Evolutionary conservation across 2,113 vertebrate genomes (phyloP).

Genomic region (Buteo buteo): DNA sequence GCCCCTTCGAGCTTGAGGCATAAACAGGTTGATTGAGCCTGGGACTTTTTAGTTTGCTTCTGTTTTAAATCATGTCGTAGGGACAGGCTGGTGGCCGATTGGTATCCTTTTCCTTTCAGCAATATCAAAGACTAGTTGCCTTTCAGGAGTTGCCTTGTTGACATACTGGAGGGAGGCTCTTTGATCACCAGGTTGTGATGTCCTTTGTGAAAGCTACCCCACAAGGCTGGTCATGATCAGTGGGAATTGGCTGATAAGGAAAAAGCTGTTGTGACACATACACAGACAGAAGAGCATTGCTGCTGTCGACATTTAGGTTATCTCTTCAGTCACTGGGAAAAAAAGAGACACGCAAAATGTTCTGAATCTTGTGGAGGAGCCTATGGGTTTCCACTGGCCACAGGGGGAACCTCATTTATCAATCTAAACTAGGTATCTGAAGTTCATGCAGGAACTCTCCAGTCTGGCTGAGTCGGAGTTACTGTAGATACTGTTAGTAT

Average conservation of each 20-base stretch:
- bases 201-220: not conserved
- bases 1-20: not conserved
- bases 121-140: not conserved
- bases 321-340: not conserved
- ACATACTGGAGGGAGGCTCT: not conserved
- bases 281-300: not conserved
- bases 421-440: not conserved
- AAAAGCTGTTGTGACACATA: not conserved
- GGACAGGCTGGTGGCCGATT: not conserved
- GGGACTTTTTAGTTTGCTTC: not conserved
- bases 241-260: not conserved
- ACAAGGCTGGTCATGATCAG: not conserved
- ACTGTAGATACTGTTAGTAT: not conserved
- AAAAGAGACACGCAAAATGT: not conserved
- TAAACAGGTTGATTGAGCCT: not conserved
- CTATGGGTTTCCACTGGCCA: not conserved
- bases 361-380: not conserved
- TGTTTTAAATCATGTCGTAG: not conserved
- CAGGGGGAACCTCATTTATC: not conserved
- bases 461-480: not conserved
- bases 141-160: not conserved
- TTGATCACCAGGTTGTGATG: not conserved
- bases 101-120: not conserved
- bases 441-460: not conserved
- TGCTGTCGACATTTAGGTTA: not conserved